Evolutionary conservation across 1,140 invertebrate species (phyloP), one percentile per base, ranked within the genome.

Genomic region (Mactra quadrangularis): DNA sequence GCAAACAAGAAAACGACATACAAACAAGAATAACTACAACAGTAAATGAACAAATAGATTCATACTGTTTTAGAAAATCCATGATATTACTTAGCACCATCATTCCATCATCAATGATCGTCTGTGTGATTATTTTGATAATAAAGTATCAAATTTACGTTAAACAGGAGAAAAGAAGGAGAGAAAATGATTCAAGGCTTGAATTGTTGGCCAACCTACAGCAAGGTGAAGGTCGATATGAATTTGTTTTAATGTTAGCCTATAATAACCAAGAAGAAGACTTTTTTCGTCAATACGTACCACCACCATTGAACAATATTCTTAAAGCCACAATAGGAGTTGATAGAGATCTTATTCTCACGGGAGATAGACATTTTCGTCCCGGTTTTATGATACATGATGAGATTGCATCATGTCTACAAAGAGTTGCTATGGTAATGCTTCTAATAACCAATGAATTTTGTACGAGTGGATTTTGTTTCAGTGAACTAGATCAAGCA

Each of bases 321-420:
- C 68, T 71, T 13, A 17, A 71, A 38, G 1, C 25, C 3, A 71
- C 52, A 17, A 55, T 31, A 3, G 52, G 27, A 0, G 27, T 35
- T 1, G 50, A 71, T 4, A 15, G 68, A 38, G n/a, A 29, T 1
- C 33, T 71, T 1, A 27, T 71, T 15, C 47, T 38, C 35, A 71
- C 68, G 6, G 68, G 68, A 31, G 68, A 71, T 29, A 45, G 31
- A 22, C 9, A 71, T 55, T 53, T 71, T 15, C 45, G 68, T 33
- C 52, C 52, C 17, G 68, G 68, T 1, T 71, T 71, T n/a, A 15
- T 47, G 15, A 19, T 71, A 1, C 25, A 53, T 22, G n/a, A 71
- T 33, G 68, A 71, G 45, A 71, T 41, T 19, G 31, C 19, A 11
- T 7, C 2, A 17, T 17, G 19, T 29, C 22, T 70, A 4, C 2